Evolutionary conservation across 2,797 vertebrate species (phyloP).

Genomic region (Coccyzus lansbergi): DNA sequence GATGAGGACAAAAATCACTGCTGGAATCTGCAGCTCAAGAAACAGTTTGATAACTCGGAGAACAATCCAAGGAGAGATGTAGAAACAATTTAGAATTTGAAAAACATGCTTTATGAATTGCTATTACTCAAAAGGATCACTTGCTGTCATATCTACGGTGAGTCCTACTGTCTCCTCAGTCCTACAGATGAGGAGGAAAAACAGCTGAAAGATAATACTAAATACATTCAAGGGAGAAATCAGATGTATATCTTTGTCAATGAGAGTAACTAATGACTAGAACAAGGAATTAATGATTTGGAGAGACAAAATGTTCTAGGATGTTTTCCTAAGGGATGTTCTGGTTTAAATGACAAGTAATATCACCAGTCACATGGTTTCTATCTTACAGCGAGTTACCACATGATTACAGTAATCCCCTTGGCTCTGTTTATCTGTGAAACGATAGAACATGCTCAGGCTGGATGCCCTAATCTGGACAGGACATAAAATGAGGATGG

Average conservation of each 20-base stretch:
- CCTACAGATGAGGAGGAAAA: not conserved
- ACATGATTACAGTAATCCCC: constrained; percentile 16
- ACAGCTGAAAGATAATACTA: not conserved
- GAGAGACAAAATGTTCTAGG: not conserved
- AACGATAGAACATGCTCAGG: not conserved
- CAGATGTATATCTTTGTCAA: not conserved
- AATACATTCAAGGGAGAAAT: not conserved
- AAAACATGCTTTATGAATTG: not conserved
- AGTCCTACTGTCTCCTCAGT: not conserved
- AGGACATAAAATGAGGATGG: not conserved
- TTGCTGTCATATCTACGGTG: not conserved
- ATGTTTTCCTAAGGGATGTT: not conserved
- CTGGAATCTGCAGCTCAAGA: not conserved
- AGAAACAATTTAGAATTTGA: not conserved
- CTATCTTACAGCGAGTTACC: not conserved
- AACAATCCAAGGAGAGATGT: not conserved
- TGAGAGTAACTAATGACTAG: not conserved
- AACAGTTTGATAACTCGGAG: not conserved
- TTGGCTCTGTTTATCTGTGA: not conserved
- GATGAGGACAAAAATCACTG: not conserved
- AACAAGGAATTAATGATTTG: not conserved
- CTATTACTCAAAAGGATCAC: not conserved
- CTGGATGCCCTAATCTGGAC: not conserved
- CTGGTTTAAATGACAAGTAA: constrained; percentile 33
- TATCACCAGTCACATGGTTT: not conserved